phyloP scores from a whole-genome alignment of 1,140 invertebrate species.

The Papilio polyxenes region DNA sequence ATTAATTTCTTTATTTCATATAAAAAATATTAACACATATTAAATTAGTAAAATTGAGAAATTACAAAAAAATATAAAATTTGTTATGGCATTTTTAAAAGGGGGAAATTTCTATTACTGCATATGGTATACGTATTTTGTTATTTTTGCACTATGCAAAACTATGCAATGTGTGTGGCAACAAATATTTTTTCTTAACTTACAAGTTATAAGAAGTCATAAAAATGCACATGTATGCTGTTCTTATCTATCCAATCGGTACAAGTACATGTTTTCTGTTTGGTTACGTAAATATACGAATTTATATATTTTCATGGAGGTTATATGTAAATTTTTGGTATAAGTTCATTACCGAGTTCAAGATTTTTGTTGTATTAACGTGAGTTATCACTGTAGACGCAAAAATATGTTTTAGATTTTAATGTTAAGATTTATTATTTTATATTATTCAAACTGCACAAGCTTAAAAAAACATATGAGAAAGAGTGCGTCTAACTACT shows the following conservation, averaged over 20 bases:
- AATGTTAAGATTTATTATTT: too few species aligned
- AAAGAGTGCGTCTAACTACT: too few species aligned
- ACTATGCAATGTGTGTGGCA: neutral
- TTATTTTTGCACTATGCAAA: too few species aligned
- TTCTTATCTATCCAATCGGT: slow-evolving; percentile 1
- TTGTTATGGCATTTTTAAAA: too few species aligned
- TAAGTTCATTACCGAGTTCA: slow-evolving; percentile 9
- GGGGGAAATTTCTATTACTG: too few species aligned
- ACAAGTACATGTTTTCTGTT: neutral
- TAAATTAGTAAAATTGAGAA: neutral
- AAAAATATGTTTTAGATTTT: neutral
- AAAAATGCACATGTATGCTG: neutral
- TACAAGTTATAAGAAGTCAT: neutral
- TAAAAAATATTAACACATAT: too few species aligned
- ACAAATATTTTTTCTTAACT: too few species aligned
- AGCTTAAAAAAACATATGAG: too few species aligned
- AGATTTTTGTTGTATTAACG: neutral
- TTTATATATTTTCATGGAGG: neutral
- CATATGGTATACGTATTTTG: too few species aligned
- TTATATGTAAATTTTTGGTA: neutral
- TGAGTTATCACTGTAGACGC: neutral
- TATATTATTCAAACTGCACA: too few species aligned
- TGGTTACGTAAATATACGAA: slow-evolving; percentile 1
- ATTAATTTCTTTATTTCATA: too few species aligned
- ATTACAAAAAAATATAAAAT: too few species aligned